Percentiles rank a stretch among this genome's conserved stretches.
Conservation (phyloP, 1,140 invertebrate genomes). For the Magallana ariakensis region DNA sequence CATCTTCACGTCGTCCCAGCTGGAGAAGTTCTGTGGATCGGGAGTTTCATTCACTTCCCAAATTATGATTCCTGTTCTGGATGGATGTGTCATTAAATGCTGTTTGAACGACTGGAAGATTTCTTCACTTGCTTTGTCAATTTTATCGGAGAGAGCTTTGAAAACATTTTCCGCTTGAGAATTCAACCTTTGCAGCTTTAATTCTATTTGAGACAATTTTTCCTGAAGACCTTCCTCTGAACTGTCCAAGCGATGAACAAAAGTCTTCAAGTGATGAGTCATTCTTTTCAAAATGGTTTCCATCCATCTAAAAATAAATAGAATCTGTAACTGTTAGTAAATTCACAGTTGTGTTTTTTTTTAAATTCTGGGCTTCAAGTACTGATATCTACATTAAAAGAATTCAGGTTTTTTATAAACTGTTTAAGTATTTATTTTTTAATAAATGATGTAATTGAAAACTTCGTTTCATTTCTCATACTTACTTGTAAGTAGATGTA, state of each 20-base stretch:
- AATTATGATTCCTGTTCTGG: slow-evolving; percentile 11
- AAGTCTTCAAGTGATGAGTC: slow-evolving; percentile 59
- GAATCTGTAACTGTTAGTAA: no score
- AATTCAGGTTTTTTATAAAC: no score
- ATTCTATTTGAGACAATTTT: slow-evolving; percentile 46
- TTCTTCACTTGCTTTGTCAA: slow-evolving; percentile 42
- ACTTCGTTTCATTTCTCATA: not conserved
- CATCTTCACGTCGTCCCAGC: slow-evolving; percentile 44
- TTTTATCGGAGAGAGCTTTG: slow-evolving; percentile 2
- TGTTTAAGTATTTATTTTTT: no score
- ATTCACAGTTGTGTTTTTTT: no score
- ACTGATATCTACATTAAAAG: no score
- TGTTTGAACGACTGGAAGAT: slow-evolving; percentile 44
- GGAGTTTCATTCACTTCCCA: slow-evolving; percentile 43
- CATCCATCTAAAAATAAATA: slow-evolving; percentile 63
- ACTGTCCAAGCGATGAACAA: slow-evolving; percentile 57
- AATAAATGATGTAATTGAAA: no score
- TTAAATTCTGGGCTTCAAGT: no score
- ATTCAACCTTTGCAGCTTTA: slow-evolving; percentile 60
- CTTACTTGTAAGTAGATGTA: slow-evolving; percentile 66
- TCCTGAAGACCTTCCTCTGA: slow-evolving; percentile 57
- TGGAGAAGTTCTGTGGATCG: not conserved
- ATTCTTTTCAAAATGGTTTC: slow-evolving; percentile 60
- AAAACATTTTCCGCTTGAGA: slow-evolving; percentile 53
- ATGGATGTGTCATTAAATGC: slow-evolving; percentile 23